Base-by-base conservation (phyloP, 2,888 invertebrate species). In the Eristalis pertinax region DNA sequence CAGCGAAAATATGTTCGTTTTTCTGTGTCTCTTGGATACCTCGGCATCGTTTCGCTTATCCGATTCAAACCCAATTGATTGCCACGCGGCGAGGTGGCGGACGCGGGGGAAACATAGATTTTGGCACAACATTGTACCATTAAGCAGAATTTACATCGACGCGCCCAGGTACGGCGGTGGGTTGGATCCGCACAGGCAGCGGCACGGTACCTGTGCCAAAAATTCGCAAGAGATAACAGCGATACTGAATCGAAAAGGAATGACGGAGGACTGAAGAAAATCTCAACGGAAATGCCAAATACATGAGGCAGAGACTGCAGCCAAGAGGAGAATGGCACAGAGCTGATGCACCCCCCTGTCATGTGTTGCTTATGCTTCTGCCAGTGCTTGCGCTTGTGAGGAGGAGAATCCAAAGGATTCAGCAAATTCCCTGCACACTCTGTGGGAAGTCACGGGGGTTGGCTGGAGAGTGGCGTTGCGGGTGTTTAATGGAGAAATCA, bases 91-190 rank as follows among this genome's bases (percentile, higher is more conserved):
- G 22, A 4, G 50, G 26, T 1, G 73, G 22, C 22, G 11, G 4
- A 29, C 32, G 32, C 2, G 15, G 35, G 26, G 13, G 1, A 26
- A 24, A 38, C 10, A 22, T 32, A 43, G 65, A 68, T 76, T 69
- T 85, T 85, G 84, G 84, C 84, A 81, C 76, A 65, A 78, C 50
- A 77, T 26, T 70, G 38, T 64, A 29, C 8, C 77, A 81, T 82
- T 76, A 82, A 63, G 64, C 58, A 76, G 73, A 85, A 85, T 82
- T 82, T 82, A 85, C 77, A 78, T 82, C 74, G 80, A 81, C 80
- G 80, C 80, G 72, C 64, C 58, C 84, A 85, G 84, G 84, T 84
- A 76, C 5, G 65, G 65, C 4, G n/a, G 26, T 73, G 50, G 73
- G 75, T 56, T 68, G 62, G 65, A 81, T 80, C 19, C 38, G 22